phyloP scores from a whole-genome alignment of 2,888 invertebrate genomes.

The Macaria liturata region DNA sequence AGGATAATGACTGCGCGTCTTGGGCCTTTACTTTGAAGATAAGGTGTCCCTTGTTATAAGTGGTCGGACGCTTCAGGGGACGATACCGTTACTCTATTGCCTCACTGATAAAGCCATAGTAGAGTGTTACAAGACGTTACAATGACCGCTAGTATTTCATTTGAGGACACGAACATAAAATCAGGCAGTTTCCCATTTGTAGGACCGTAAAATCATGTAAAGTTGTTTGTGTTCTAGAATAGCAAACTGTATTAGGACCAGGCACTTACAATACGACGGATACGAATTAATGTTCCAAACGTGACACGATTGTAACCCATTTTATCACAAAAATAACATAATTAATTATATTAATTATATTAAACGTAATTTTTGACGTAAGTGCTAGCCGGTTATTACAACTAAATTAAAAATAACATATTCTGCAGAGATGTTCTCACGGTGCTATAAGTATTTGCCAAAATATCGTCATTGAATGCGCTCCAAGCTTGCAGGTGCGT shows the following conservation, averaged over 20 bases:
- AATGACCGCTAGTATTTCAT: too few relatives aligned
- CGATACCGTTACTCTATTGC: slow-evolving; percentile 14
- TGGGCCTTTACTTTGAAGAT: slow-evolving; percentile 26
- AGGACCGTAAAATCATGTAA: too few relatives aligned
- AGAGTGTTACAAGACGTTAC: neutral
- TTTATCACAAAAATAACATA: slow-evolving; percentile 1
- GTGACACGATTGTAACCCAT: slow-evolving; percentile 12
- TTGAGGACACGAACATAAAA: too few relatives aligned
- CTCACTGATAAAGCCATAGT: slow-evolving; percentile 2
- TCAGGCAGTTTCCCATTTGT: too few relatives aligned
- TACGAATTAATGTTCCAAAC: neutral
- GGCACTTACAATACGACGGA: too few relatives aligned
- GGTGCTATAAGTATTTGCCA: slow-evolving; percentile 55
- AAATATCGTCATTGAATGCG: slow-evolving; percentile 45
- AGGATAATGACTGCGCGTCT: slow-evolving; percentile 37
- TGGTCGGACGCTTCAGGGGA: slow-evolving; percentile 10
- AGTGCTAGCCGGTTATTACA: too few relatives aligned
- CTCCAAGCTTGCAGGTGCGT: slow-evolving; percentile 61
- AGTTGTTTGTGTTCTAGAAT: too few relatives aligned
- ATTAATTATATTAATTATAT: too few relatives aligned
- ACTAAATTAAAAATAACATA: slow-evolving; percentile 10
- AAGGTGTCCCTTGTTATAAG: slow-evolving; percentile 29
- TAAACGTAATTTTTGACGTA: too few relatives aligned
- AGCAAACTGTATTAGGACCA: too few relatives aligned
- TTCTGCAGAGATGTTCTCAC: slow-evolving; percentile 53